These are phyloP conservation scores for Caenorhabditis briggsae DNA, from an alignment of 1,140 invertebrate species.

Conservation along the genomic window DNA sequence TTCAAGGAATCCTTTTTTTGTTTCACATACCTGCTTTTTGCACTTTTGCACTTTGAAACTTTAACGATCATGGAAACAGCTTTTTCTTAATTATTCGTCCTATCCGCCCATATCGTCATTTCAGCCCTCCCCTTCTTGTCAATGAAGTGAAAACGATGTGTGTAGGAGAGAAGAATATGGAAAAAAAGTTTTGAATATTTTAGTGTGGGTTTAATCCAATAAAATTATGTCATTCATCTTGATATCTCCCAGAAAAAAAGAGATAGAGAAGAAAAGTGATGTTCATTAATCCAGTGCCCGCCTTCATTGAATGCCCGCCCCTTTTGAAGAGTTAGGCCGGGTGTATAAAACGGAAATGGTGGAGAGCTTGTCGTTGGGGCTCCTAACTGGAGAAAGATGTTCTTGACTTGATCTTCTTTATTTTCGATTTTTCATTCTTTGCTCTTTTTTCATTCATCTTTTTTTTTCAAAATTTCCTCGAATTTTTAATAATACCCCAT, in stretches of 20 bases:
- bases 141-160: constrained; percentile 7
- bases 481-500: neutral
- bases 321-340: constrained; percentile 5
- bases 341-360: neutral
- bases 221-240: constrained; percentile 52
- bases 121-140: neutral
- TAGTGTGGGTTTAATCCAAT: constrained; percentile 44
- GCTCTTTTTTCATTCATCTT: neutral
- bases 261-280: constrained; percentile 4
- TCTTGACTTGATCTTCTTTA: neutral
- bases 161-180: neutral
- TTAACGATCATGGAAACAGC: neutral
- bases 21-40: neutral
- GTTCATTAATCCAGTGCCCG: constrained; percentile 45
- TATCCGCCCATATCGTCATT: constrained; percentile 1
- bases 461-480: neutral
- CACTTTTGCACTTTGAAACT: neutral
- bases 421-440: too few species aligned
- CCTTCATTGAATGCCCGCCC: constrained; percentile 1
- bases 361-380: neutral
- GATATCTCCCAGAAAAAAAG: constrained; percentile 3
- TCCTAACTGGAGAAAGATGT: neutral
- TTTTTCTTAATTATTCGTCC: neutral
- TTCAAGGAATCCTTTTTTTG: neutral
- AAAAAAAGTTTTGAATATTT: constrained; percentile 29